Percentiles rank a stretch among this genome's conserved stretches.
phyloP scores from a whole-genome alignment of 35 echinoderm and acorn worm species.

The Heliocidaris erythrogramma region DNA sequence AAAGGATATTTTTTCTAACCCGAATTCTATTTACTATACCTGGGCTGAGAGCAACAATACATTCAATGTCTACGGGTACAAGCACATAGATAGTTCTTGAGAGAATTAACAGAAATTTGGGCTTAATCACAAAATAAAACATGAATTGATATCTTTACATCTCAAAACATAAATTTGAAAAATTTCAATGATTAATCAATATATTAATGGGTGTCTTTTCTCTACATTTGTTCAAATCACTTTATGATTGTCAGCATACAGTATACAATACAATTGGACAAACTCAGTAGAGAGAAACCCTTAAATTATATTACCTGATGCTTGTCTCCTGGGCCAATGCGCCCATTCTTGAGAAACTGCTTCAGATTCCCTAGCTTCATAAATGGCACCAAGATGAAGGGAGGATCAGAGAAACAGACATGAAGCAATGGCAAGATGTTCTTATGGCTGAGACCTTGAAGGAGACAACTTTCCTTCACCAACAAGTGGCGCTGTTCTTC shows the following conservation, averaged over 20 bases:
- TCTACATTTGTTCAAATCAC: too few species aligned
- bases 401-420: slow-evolving; percentile 73
- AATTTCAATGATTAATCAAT: too few species aligned
- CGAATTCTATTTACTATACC: too few species aligned
- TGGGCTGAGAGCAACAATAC: too few species aligned
- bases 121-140: too few species aligned
- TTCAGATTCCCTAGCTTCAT: slow-evolving; percentile 91
- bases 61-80: too few species aligned
- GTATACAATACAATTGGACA: background rate
- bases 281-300: background rate
- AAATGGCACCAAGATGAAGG: slow-evolving; percentile 75
- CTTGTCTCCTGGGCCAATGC: slow-evolving; percentile 84
- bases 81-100: too few species aligned
- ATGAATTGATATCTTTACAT: too few species aligned
- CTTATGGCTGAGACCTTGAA: slow-evolving; percentile 86
- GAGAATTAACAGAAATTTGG: too few species aligned
- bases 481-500: slow-evolving; percentile 89
- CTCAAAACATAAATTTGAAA: too few species aligned
- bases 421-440: slow-evolving; percentile 82
- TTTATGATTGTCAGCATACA: background rate
- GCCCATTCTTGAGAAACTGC: slow-evolving; percentile 83
- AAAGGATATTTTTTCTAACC: too few species aligned
- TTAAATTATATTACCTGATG: slow-evolving; percentile 71
- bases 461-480: slow-evolving; percentile 82
- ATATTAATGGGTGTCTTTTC: too few species aligned